phyloP scores from a whole-genome alignment of 92 coral and sea anemone genomes.

The Meandrina meandrites region DNA sequence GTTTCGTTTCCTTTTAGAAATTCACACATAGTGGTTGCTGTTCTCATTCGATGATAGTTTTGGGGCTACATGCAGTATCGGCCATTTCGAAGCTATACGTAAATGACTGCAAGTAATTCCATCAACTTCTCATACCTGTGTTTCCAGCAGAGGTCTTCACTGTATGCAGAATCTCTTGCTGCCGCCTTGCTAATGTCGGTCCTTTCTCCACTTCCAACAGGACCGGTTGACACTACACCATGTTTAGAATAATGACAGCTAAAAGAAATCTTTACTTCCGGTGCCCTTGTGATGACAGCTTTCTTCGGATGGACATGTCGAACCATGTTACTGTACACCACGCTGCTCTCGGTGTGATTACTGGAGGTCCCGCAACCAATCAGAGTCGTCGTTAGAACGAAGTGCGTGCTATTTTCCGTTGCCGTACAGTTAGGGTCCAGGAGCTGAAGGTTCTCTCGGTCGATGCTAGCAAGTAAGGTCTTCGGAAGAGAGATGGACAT shows the following conservation, averaged over 20 bases:
- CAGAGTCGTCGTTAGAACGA: constrained; percentile 43
- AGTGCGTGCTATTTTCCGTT: constrained; percentile 56
- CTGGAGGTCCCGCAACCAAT: constrained; percentile 51
- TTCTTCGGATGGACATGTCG: constrained; percentile 17
- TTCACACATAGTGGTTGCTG: no score
- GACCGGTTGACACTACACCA: constrained; percentile 40
- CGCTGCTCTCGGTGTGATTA: constrained; percentile 18
- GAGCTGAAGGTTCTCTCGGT: constrained; percentile 44
- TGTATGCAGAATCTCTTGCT: neutral
- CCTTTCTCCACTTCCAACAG: neutral
- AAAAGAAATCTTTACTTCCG: constrained; percentile 43
- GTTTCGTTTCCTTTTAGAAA: no score
- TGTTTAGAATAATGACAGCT: constrained; percentile 54
- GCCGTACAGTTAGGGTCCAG: constrained; percentile 45
- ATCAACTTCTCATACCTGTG: neutral
- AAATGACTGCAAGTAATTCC: neutral
- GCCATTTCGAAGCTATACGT: no score
- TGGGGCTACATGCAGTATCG: no score
- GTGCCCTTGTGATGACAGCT: constrained; percentile 48
- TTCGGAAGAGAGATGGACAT: constrained; percentile 58
- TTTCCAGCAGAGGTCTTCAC: constrained; percentile 7
- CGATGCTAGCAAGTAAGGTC: constrained; percentile 30
- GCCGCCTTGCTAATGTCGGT: neutral
- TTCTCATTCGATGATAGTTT: no score
- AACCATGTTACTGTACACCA: constrained; percentile 62